Evolutionary conservation across 2,113 vertebrate genomes (phyloP).

Genomic region (Lanius collurio): DNA sequence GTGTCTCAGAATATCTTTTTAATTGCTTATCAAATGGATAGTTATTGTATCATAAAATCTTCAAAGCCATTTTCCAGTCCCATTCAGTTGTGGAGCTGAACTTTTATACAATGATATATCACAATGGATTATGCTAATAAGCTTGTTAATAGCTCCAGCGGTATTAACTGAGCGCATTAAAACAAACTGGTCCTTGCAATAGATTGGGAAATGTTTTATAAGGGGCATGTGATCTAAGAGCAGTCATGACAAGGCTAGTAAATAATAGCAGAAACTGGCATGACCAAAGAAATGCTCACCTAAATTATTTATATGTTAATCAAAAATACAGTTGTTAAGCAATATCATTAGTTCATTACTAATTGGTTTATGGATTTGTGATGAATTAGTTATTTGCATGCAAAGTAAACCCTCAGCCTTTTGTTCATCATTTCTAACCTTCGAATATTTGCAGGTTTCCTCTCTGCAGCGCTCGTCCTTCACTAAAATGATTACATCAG

Average conservation of each 20-base stretch:
- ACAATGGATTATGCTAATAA: conserved; percentile 75
- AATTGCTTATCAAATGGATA: conserved; percentile 75
- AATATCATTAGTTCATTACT: conserved; percentile 57
- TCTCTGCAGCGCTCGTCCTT: not conserved
- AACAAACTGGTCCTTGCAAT: conserved; percentile 44
- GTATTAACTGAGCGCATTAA: conserved; percentile 47
- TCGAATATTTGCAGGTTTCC: not conserved
- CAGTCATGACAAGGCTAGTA: conserved; percentile 55
- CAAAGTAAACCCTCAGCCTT: not conserved
- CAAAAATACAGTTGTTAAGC: conserved; percentile 61
- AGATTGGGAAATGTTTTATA: conserved; percentile 56
- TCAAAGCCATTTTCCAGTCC: conserved; percentile 60
- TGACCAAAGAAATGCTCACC: conserved; percentile 48
- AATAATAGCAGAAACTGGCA: conserved; percentile 54
- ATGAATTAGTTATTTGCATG: conserved; percentile 39
- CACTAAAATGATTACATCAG: conserved; percentile 25
- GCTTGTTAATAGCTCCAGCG: conserved; percentile 57
- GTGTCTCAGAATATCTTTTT: conserved; percentile 65
- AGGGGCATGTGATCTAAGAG: conserved; percentile 31
- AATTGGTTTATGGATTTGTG: conserved; percentile 70
- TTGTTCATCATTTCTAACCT: not conserved
- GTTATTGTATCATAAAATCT: conserved; percentile 75
- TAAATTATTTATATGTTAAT: conserved; percentile 76
- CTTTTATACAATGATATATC: conserved; percentile 66
- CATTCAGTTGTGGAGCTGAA: conserved; percentile 50